Evolutionary conservation across 92 coral and sea anemone species (phyloP), one percentile per base, ranked within the genome.

Genomic region (Parazoanthus swiftii): DNA sequence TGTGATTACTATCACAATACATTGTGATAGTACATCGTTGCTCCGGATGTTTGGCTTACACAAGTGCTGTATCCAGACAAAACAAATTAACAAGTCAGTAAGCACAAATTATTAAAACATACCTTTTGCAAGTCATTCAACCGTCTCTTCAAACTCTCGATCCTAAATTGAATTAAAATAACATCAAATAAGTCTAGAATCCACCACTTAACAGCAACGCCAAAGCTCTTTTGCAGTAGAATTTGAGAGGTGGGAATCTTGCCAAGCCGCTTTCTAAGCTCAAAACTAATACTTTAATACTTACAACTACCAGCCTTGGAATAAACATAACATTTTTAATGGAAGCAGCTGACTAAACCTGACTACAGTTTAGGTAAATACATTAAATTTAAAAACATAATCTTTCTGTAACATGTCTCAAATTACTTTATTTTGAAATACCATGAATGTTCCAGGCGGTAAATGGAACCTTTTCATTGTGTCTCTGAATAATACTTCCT

Each of bases 401-500:
- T 79, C 79, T 8, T 63, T 89, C 51, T 75, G 56, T 2, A 87
- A 74, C 74, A 84, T 89, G 66, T 84, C 85, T n/a, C 91, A 89
- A 29, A 89, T 76, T 70, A 70, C 56, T 50, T 77, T 89, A 76
- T 89, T 89, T 58, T 50, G 33, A 33, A 33, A 90, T 80, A 56
- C 93, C 93, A 66, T 91, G 81, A 70, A 91, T 88, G 72, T 88
- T 91, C 91, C 91, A 91, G 35, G 93, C 33, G 79, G 85, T 86
- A 77, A 91, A 77, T 54, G 90, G 84, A 76, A 89, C 23, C 78
- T 74, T 74, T 74, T 42, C 38, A 44, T 74, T 74, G 20, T 44
- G 13, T 74, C 78, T 74, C 44, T 33, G 78, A 74, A 74, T 33
- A 74, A 33, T 74, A 74, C 35, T 74, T 44, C 78, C 78, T 9